Base-by-base conservation (phyloP, 2,113 vertebrate species). In the Rousettus leschenaultii region DNA sequence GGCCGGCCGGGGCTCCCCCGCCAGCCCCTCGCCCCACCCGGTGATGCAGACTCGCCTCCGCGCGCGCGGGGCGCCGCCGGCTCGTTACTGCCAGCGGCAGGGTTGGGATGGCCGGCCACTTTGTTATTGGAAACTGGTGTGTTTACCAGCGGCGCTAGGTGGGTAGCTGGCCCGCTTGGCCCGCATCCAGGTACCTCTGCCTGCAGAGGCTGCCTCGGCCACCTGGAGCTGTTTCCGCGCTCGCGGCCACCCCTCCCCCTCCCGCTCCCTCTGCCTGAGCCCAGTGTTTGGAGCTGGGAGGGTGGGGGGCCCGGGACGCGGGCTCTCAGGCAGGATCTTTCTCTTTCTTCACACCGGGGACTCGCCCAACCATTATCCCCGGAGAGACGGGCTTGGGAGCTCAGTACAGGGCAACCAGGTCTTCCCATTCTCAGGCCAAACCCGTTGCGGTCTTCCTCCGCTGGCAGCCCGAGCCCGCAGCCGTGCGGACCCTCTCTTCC, bases 41-140 rank as follows among this genome's bases (percentile, higher is more conserved):
- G 80, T 24, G 95, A 77, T 8, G 10, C 10, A 2, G 45, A 66
- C 82, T 9, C 12, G 79, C 88, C 66, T 59, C 80, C 65, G 38
- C 0, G 73, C n/a, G n/a, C 40, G 2, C 33, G 1, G 26, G 8
- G 74, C 55, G 68, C 78, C 15, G 33, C 43, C 10, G 10, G 74
- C 57, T 45, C 43, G 1, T 26, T 28, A 19, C 55, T 40, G 83
- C 53, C 59, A 11, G 14, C n/a, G 40, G 57, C 86, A 3, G 15
- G 55, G 57, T 28, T 2, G 28, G 43, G 78, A 26, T 8, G 73
- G 63, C 55, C 14, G 3, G 33, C 65, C 66, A 22, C 89, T 63
- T 53, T 93, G 92, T 86, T 71, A 33, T 26, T 85, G 94, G 80
- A 93, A 94, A 88, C 86, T 6, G 55, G 63, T 1, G 86, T 86